Evolutionary conservation across 1,140 invertebrate species (phyloP).

Genomic region (Diorhabda sublineata): DNA sequence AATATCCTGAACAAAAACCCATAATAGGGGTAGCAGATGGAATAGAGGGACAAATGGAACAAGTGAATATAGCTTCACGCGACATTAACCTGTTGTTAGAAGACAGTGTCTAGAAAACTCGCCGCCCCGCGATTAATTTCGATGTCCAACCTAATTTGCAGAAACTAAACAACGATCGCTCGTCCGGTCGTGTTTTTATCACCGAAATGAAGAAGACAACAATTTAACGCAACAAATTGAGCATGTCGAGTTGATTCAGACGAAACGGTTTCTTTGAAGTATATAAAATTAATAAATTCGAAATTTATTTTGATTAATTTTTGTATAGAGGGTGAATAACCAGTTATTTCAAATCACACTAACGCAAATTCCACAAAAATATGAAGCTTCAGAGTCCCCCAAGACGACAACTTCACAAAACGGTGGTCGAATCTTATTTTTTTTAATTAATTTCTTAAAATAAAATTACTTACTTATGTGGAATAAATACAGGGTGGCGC

Average conservation of each 20-base stretch:
- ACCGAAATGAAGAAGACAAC: not conserved
- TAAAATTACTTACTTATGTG: too few species aligned
- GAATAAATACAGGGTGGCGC: too few species aligned
- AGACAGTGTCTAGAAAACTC: conserved; percentile 18
- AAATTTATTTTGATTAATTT: too few species aligned
- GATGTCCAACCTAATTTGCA: conserved; percentile 8
- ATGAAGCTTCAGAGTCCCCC: too few species aligned
- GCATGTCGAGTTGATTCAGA: not conserved
- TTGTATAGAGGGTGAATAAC: too few species aligned
- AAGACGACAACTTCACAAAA: too few species aligned
- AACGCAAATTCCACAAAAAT: too few species aligned
- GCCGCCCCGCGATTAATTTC: conserved; percentile 13
- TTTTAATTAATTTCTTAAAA: too few species aligned
- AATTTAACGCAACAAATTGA: not conserved
- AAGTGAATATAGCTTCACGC: conserved; percentile 35
- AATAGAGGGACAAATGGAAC: conserved; percentile 25
- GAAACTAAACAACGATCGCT: conserved; percentile 8
- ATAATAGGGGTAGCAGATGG: conserved; percentile 16
- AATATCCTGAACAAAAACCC: conserved; percentile 9
- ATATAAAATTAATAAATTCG: too few species aligned
- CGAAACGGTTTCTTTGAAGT: not conserved
- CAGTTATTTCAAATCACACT: too few species aligned
- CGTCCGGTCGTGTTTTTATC: not conserved
- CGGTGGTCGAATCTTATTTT: too few species aligned
- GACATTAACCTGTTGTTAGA: conserved; percentile 40